A percentile compares a stretch with the other conserved stretches of the same genome.
These are phyloP conservation scores for Cerastis rubricosa DNA, from an alignment of 2,888 invertebrate genomes.

Conservation along the genomic window DNA sequence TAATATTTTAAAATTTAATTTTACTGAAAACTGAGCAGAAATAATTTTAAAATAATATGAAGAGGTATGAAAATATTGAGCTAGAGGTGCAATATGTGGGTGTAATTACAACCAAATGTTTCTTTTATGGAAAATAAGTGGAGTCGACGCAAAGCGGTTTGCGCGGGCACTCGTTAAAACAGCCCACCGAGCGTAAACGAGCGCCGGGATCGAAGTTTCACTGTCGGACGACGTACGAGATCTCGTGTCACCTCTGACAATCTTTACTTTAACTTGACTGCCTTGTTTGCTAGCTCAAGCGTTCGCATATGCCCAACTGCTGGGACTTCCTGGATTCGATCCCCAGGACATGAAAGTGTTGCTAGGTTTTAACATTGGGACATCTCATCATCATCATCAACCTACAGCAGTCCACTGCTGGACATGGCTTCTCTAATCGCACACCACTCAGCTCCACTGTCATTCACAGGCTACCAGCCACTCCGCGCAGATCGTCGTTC, in stretches of 20 bases:
- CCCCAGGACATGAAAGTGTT: no score
- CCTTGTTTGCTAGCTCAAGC: not conserved
- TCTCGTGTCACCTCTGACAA: not conserved
- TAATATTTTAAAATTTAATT: conserved; percentile 2
- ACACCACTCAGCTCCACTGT: not conserved
- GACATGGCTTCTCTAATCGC: not conserved
- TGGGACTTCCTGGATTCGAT: not conserved
- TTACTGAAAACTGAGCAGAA: conserved; percentile 12
- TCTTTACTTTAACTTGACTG: not conserved
- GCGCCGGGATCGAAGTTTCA: conserved; percentile 13
- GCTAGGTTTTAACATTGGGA: not conserved
- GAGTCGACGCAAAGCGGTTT: conserved; percentile 52
- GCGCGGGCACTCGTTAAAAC: conserved; percentile 63
- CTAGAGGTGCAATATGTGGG: conserved; percentile 32
- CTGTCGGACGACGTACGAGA: not conserved
- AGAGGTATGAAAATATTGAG: conserved; percentile 33
- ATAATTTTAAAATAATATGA: conserved; percentile 29
- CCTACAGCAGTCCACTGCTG: not conserved
- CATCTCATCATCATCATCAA: not conserved
- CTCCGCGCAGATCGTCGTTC: not conserved
- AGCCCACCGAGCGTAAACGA: conserved; percentile 63
- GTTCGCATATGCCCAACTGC: not conserved
- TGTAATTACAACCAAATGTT: conserved; percentile 66
- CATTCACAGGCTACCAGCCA: not conserved
- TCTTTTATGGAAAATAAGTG: conserved; percentile 64